phyloP scores from a whole-genome alignment of 2,797 vertebrate genomes.

The Antennarius maculatus region DNA sequence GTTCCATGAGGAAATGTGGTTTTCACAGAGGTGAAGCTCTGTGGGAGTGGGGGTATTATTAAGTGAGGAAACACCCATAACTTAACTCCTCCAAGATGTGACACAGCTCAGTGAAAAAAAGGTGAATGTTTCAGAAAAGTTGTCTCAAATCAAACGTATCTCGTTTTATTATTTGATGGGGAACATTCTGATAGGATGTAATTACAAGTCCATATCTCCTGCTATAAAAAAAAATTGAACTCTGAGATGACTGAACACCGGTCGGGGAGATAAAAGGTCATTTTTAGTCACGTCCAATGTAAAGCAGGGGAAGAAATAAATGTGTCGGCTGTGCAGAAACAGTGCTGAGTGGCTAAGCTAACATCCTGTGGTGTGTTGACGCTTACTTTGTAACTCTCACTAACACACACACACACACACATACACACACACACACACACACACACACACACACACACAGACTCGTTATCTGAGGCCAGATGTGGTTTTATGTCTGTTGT shows the following conservation, averaged over 20 bases:
- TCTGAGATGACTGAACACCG: neutral
- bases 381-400: constrained; percentile 1
- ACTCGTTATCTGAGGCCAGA: constrained; percentile 25
- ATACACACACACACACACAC: constrained; percentile 22
- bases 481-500: constrained; percentile 37
- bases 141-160: neutral
- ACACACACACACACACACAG: constrained; percentile 22
- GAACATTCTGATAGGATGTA: neutral
- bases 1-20: constrained; percentile 4
- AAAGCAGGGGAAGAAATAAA: constrained; percentile 35
- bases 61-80: constrained; percentile 7
- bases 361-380: constrained; percentile 64
- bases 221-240: neutral
- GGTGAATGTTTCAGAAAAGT: neutral
- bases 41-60: neutral
- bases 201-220: too few species aligned
- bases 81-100: neutral
- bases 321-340: constrained; percentile 53
- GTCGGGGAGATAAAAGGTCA: neutral
- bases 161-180: neutral
- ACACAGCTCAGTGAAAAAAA: neutral
- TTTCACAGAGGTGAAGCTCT: neutral
- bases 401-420: constrained; percentile 23
- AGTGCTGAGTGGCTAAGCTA: constrained; percentile 77
- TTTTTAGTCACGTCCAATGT: constrained; percentile 5